These are phyloP conservation scores for Melieria omissa DNA, from an alignment of 2,888 invertebrate genomes.

Conservation along the genomic window DNA sequence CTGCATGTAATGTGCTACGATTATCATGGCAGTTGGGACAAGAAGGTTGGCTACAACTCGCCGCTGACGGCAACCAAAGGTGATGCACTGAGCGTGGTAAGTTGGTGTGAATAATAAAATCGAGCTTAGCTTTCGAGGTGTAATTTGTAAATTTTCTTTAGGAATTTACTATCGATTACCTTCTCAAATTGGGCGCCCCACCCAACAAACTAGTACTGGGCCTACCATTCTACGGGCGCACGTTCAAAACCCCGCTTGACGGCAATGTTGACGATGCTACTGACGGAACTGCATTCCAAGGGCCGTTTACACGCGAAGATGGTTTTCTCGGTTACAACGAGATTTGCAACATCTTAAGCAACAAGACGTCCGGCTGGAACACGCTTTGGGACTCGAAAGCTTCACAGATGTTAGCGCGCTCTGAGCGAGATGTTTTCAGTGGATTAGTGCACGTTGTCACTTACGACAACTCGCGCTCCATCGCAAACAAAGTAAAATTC, in stretches of 20 bases:
- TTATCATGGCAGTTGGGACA: slow-evolving; percentile 88
- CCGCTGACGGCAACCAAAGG: slow-evolving; percentile 71
- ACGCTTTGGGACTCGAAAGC: slow-evolving; percentile 77
- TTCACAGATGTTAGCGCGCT: slow-evolving; percentile 64
- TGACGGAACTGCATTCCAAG: slow-evolving; percentile 75
- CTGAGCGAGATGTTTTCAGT: slow-evolving; percentile 66
- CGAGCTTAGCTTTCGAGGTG: not conserved
- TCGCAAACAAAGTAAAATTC: slow-evolving; percentile 78
- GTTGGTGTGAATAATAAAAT: slow-evolving; percentile 49
- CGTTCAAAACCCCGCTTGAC: slow-evolving; percentile 70
- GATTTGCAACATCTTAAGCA: slow-evolving; percentile 74
- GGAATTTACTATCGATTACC: slow-evolving; percentile 81
- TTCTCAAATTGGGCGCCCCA: slow-evolving; percentile 78
- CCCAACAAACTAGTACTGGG: slow-evolving; percentile 84
- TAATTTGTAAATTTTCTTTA: slow-evolving; percentile 54
- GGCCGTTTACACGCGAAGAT: slow-evolving; percentile 80
- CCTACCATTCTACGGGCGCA: slow-evolving; percentile 85
- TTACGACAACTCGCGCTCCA: slow-evolving; percentile 81
- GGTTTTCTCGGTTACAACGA: slow-evolving; percentile 92
- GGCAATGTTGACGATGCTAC: slow-evolving; percentile 66
- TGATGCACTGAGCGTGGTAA: slow-evolving; percentile 75
- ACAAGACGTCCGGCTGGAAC: slow-evolving; percentile 74
- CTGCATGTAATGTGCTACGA: slow-evolving; percentile 91
- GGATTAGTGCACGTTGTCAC: slow-evolving; percentile 74
- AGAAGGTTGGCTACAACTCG: slow-evolving; percentile 79